Percentiles rank a stretch among this genome's conserved stretches.
These are phyloP conservation scores for Meteorus cinctellus DNA, from an alignment of 2,888 invertebrate species.

Conservation along the genomic window DNA sequence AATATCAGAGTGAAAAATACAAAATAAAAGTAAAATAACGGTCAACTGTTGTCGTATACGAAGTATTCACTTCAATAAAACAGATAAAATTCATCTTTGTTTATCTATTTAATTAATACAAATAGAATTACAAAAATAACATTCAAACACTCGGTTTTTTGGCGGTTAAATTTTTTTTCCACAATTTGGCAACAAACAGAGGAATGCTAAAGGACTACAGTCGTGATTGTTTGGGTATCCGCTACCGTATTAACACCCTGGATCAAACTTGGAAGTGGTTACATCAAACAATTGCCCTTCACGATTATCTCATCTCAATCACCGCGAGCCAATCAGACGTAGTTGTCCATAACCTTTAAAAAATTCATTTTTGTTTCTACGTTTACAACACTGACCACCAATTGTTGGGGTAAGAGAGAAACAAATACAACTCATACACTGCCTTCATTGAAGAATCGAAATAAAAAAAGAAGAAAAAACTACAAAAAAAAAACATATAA, in stretches of 20 bases:
- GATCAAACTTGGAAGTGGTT: conserved; percentile 97
- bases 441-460: conserved; percentile 17
- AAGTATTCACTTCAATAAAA: too few species aligned
- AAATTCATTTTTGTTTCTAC: conserved; percentile 5
- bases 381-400: background rate
- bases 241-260: conserved; percentile 89
- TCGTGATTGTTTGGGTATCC: conserved; percentile 90
- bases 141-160: too few species aligned
- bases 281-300: conserved; percentile 90
- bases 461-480: conserved; percentile 14
- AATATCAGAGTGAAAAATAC: background rate
- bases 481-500: conserved; percentile 13
- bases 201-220: conserved; percentile 79
- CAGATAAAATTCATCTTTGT: background rate
- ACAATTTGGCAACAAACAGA: conserved; percentile 70
- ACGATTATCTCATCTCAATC: conserved; percentile 89
- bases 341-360: conserved; percentile 9
- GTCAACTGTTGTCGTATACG: background rate
- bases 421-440: background rate
- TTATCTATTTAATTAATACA: too few species aligned
- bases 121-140: too few species aligned
- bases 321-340: conserved; percentile 84
- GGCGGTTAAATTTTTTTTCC: conserved; percentile 51
- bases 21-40: background rate
- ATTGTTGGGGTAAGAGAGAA: background rate